Base-by-base conservation (phyloP, 2,888 invertebrate species). In the Caenorhabditis wallacei region DNA sequence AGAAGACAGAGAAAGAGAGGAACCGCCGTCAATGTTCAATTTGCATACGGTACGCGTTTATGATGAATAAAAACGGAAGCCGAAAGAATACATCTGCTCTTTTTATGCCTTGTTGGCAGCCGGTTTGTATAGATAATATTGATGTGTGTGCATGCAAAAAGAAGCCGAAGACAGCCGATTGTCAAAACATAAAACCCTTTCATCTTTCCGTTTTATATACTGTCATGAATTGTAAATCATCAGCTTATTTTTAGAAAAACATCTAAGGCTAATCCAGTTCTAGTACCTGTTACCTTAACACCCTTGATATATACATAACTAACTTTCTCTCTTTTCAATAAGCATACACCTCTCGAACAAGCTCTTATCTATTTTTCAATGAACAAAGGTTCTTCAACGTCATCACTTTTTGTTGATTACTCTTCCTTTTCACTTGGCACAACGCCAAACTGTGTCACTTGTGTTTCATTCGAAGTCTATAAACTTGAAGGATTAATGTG, bases 51-150 rank as follows among this genome's bases (percentile, higher is more conserved):
- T 40, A 35, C 59, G 56, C 64, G 74, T 59, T 76, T 68, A 76
- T 76, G 76, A 76, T 76, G 76, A 69, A 76, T 76, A 76, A 69
- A 76, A 76, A 76, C 76, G 76, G 76, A 76, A 76, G 68, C 66
- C 75, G 76, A 76, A 76, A 66, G 76, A 68, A 69, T 57, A 61
- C 76, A 76, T 68, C 76, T 76, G 76, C 69, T 43, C 69, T 76
- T 76, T 76, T 59, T 43, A 75, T 75, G 75, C 56, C 64, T 75
- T 75, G 75, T 30, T 59, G 75, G 59, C 75, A 69, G 76, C 68
- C 76, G 68, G 76, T 76, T 76, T 76, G 76, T 69, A 76, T 69
- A 76, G 76, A 76, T 69, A 76, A 76, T 76, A 76, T 76, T 76
- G 76, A 76, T 61, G 76, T 56, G 68, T 53, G 69, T 53, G 69